A percentile compares a stretch with the other conserved stretches of the same genome.
These are phyloP conservation scores for Callithrix jacchus DNA, from an alignment of 2,113 vertebrate genomes.

Conservation along the genomic window DNA sequence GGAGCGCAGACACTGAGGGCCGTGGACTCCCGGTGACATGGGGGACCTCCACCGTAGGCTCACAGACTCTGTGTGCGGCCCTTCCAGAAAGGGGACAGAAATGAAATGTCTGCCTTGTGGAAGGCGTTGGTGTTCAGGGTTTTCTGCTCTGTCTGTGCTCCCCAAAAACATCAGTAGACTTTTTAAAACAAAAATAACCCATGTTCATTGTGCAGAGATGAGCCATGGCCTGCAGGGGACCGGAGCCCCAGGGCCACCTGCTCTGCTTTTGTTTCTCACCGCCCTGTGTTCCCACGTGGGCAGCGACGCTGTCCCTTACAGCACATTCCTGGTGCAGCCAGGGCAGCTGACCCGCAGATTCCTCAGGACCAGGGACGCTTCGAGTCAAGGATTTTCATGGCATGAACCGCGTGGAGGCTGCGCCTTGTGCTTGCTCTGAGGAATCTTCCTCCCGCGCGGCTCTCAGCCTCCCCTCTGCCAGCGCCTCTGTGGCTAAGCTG, in stretches of 20 bases:
- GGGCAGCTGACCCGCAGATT: background rate
- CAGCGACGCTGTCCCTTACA: background rate
- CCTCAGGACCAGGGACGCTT: fast-evolving
- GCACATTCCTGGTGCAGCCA: no score
- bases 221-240: background rate
- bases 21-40: background rate
- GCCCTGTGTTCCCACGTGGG: no score
- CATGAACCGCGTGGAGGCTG: background rate
- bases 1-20: background rate
- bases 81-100: background rate
- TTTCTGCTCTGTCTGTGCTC: background rate
- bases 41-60: no score
- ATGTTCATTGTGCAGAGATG: background rate
- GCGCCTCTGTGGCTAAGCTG: background rate
- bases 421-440: background rate
- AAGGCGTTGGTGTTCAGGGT: background rate
- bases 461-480: background rate
- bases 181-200: background rate
- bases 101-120: background rate
- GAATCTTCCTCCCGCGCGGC: background rate
- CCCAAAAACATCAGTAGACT: background rate
- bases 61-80: no score
- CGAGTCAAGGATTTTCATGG: background rate
- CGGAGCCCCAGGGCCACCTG: no score
- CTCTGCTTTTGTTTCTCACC: no score